Conservation (phyloP, 2,888 invertebrate genomes). For the Tolmerus cingulatus region DNA sequence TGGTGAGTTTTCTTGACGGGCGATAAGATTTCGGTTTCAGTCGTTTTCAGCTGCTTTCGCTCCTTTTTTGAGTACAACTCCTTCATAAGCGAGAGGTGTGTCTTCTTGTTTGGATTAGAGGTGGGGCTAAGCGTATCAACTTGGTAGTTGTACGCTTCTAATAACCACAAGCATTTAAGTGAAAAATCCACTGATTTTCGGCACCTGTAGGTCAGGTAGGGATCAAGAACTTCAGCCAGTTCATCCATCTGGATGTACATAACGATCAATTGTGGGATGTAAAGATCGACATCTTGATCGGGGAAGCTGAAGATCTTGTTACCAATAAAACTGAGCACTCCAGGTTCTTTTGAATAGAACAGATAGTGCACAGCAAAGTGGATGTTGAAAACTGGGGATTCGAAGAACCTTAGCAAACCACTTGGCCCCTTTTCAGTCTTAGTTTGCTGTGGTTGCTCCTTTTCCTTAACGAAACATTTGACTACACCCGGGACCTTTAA, state of each 20-base stretch:
- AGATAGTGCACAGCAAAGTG: slow-evolving; percentile 98
- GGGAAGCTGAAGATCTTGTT: slow-evolving; percentile 97
- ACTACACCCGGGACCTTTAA: slow-evolving; percentile 62
- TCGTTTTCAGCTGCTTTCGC: slow-evolving; percentile 48
- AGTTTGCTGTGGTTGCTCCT: slow-evolving; percentile 51
- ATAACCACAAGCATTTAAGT: slow-evolving; percentile 92
- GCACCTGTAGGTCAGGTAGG: slow-evolving; percentile 85
- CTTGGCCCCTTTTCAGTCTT: slow-evolving; percentile 61
- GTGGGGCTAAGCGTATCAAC: slow-evolving; percentile 55
- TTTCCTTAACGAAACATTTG: slow-evolving; percentile 60
- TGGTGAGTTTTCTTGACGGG: slow-evolving; percentile 80
- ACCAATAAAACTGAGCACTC: slow-evolving; percentile 96
- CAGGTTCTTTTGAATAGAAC: slow-evolving; percentile 97
- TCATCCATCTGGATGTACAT: slow-evolving; percentile 99
- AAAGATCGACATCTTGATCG: slow-evolving; percentile 93
- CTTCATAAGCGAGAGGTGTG: slow-evolving; percentile 61
- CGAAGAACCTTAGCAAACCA: slow-evolving; percentile 77
- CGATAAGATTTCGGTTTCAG: slow-evolving; percentile 54
- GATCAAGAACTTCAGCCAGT: slow-evolving; percentile 91
- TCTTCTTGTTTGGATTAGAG: slow-evolving; percentile 56
- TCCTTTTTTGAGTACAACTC: slow-evolving; percentile 62
- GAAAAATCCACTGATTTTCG: slow-evolving; percentile 95
- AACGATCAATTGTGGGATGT: slow-evolving; percentile 95
- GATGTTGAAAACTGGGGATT: slow-evolving; percentile 97
- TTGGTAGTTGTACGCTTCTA: slow-evolving; percentile 81